Conservation (phyloP, 2,797 vertebrate species). For the Lacerta viridis region DNA sequence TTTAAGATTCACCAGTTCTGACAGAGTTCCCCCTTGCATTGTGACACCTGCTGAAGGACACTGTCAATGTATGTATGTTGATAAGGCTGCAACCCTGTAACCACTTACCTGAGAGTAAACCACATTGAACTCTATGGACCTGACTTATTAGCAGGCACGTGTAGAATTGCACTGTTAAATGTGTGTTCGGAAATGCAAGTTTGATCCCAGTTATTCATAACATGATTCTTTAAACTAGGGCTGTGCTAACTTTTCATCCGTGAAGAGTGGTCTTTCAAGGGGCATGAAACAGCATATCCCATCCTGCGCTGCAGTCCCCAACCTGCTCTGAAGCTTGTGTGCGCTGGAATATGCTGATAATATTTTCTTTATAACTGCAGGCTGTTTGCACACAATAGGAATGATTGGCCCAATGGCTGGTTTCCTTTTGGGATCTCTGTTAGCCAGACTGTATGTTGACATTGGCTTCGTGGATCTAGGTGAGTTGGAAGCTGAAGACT, state of each 20-base stretch:
- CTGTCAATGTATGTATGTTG: background rate
- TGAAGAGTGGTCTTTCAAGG: accelerated
- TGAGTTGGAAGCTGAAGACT: constrained; percentile 69
- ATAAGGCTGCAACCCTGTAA: background rate
- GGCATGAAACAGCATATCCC: background rate
- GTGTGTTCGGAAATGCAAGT: no score
- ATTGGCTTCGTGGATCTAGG: constrained; percentile 91
- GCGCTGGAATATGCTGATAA: background rate
- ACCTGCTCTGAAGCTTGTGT: background rate
- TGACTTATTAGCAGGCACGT: no score
- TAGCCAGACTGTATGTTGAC: constrained; percentile 91
- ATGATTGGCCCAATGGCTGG: constrained; percentile 90
- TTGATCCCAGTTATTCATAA: background rate
- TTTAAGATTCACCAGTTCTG: no score
- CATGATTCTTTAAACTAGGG: background rate
- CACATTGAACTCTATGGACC: no score
- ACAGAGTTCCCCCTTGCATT: no score
- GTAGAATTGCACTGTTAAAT: background rate
- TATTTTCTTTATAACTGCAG: constrained; percentile 77
- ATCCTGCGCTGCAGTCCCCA: no score
- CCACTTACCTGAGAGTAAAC: no score
- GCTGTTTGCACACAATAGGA: constrained; percentile 85
- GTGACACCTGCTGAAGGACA: background rate
- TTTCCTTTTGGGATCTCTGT: constrained; percentile 86
- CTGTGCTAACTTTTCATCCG: accelerated